These are phyloP conservation scores for Salmo trutta DNA, from an alignment of 2,797 vertebrate species.

Conservation along the genomic window DNA sequence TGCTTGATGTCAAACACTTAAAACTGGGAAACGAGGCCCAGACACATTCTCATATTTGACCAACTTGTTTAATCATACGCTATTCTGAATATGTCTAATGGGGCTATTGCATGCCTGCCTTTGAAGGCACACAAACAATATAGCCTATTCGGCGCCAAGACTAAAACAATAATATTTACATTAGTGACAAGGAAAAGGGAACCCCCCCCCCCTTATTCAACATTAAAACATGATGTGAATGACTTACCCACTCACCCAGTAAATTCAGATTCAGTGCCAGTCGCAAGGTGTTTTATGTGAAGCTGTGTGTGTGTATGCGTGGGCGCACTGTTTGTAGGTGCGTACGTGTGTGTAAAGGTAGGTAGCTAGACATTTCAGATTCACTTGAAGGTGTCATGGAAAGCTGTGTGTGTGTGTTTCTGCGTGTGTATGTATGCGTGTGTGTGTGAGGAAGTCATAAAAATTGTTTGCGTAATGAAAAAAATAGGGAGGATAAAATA, in stretches of 20 bases:
- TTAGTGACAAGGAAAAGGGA: not conserved
- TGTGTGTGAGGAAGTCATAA: conserved; percentile 1
- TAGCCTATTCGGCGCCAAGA: no score
- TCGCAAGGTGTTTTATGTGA: not conserved
- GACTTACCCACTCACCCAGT: not conserved
- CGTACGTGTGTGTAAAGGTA: not conserved
- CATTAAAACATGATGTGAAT: not conserved
- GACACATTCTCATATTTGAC: not conserved
- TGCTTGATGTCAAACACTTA: no score
- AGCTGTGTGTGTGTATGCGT: not conserved
- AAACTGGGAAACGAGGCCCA: no score
- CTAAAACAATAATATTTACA: no score
- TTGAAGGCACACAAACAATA: not conserved
- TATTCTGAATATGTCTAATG: not conserved
- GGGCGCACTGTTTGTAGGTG: not conserved
- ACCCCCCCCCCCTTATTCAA: not conserved
- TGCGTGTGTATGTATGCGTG: not conserved
- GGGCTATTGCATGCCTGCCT: not conserved
- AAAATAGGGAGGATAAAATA: not conserved
- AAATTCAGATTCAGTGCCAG: not conserved
- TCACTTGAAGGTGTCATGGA: no score
- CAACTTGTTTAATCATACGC: not conserved
- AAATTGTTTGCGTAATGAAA: conserved; percentile 9
- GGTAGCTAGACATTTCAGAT: no score
- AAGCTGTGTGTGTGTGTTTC: no score